phyloP scores from a whole-genome alignment of 2,113 vertebrate genomes.

The Athene noctua region DNA sequence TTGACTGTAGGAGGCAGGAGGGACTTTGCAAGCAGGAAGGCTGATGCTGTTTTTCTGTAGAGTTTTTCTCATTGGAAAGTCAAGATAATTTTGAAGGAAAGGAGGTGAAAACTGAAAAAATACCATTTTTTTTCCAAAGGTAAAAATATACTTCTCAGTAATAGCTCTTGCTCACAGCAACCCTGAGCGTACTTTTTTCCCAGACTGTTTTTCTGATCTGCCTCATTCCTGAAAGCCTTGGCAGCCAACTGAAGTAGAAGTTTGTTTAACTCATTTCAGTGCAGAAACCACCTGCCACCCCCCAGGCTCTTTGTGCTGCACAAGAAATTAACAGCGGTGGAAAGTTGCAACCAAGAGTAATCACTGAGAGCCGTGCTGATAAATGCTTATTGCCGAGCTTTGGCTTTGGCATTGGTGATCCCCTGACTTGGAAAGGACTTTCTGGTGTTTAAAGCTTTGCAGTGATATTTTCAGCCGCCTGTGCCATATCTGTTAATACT shows the following conservation, averaged over 20 bases:
- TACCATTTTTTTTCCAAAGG: not conserved
- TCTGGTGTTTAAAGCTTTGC: not conserved
- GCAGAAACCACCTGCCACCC: not conserved
- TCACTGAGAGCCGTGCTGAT: rapidly evolving
- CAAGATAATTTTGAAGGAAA: not conserved
- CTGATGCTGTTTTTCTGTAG: not conserved
- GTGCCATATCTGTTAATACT: not conserved
- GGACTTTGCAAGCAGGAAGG: not conserved
- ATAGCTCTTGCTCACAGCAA: not conserved
- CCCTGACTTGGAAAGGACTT: not conserved
- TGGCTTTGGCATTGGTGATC: not conserved
- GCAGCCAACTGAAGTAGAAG: not conserved
- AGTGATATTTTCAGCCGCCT: not conserved
- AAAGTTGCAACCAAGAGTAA: not conserved
- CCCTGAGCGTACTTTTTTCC: not conserved
- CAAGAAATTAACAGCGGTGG: not conserved
- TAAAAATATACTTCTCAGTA: not conserved
- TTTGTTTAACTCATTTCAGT: conserved; percentile 12
- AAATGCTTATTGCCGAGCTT: rapidly evolving
- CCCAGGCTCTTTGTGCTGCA: not conserved
- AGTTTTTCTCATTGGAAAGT: not conserved
- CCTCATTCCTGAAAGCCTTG: conserved; percentile 13
- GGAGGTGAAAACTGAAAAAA: not conserved
- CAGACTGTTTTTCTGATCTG: not conserved
- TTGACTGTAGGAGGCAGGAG: not conserved